Conservation (phyloP, 2,113 vertebrate species). For the Clarias magur region DNA sequence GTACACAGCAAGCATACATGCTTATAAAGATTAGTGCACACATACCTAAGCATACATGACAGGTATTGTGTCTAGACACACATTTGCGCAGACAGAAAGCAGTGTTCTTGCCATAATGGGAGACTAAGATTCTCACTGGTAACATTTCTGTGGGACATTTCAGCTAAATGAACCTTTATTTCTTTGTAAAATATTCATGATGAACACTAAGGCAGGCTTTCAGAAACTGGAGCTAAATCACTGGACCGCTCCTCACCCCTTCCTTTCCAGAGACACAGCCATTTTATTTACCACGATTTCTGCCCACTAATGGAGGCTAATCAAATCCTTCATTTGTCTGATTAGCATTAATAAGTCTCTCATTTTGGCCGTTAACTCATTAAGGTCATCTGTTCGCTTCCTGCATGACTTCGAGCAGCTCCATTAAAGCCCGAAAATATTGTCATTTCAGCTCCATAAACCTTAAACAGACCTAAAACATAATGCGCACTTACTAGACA, state of each 20-base stretch:
- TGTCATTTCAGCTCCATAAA: not conserved
- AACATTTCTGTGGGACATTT: conserved; percentile 23
- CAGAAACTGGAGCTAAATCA: conserved; percentile 13
- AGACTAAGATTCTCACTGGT: conserved; percentile 6
- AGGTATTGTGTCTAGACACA: not conserved
- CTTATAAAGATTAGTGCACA: conserved; percentile 1
- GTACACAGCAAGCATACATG: not conserved
- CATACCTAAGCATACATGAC: not conserved
- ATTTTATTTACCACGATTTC: conserved; percentile 50
- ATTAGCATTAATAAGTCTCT: conserved; percentile 53
- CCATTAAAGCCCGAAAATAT: conserved; percentile 13
- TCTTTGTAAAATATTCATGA: conserved; percentile 27
- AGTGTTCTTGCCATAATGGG: not conserved
- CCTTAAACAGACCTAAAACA: not conserved
- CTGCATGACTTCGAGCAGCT: conserved; percentile 13
- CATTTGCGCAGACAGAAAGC: not conserved
- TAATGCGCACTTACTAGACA: not conserved
- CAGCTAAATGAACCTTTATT: conserved; percentile 25
- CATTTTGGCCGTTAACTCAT: conserved; percentile 50
- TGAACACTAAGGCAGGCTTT: conserved; percentile 5
- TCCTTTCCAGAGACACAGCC: conserved; percentile 34
- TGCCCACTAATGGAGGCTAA: conserved; percentile 52
- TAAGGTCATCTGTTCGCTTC: conserved; percentile 42
- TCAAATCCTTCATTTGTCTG: conserved; percentile 57
- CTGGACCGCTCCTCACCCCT: not conserved